phyloP scores from a whole-genome alignment of 23 tunicate genomes.

The Corella eumyota region DNA sequence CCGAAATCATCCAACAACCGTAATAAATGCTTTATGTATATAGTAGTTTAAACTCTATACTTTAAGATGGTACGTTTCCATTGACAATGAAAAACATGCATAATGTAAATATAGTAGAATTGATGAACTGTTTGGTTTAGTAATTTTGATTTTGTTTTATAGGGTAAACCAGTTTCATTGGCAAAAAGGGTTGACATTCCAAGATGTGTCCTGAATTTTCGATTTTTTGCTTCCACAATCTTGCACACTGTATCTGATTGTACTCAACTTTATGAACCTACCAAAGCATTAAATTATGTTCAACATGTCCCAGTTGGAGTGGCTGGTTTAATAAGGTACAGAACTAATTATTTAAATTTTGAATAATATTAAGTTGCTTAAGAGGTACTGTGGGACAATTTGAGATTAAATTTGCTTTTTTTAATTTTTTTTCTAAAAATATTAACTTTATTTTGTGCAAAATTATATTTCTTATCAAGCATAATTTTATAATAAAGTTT shows the following conservation, averaged over 20 bases:
- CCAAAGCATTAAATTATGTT: conserved; percentile 33
- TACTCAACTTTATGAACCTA: conserved; percentile 8
- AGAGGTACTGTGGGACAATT: too few species aligned
- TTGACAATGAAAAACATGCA: too few species aligned
- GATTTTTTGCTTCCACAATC: conserved; percentile 74
- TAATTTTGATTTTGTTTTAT: neutral
- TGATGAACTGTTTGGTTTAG: too few species aligned
- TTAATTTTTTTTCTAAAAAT: neutral
- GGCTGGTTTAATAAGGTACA: conserved; percentile 78
- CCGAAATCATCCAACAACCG: too few species aligned
- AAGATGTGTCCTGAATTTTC: conserved; percentile 57
- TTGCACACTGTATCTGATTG: conserved; percentile 18
- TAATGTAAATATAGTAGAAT: too few species aligned
- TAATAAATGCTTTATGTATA: too few species aligned
- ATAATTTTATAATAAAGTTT: neutral
- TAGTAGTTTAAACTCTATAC: too few species aligned
- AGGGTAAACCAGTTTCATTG: conserved; percentile 77
- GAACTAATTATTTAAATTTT: too few species aligned
- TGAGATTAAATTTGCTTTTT: neutral
- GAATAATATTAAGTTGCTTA: too few species aligned
- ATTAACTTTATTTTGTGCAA: neutral
- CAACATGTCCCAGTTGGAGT: conserved; percentile 79
- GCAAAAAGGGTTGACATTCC: conserved; percentile 77
- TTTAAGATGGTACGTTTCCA: too few species aligned
- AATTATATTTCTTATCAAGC: neutral